Base-by-base conservation (phyloP, 1,140 invertebrate species). In the Glossosoma conforme region DNA sequence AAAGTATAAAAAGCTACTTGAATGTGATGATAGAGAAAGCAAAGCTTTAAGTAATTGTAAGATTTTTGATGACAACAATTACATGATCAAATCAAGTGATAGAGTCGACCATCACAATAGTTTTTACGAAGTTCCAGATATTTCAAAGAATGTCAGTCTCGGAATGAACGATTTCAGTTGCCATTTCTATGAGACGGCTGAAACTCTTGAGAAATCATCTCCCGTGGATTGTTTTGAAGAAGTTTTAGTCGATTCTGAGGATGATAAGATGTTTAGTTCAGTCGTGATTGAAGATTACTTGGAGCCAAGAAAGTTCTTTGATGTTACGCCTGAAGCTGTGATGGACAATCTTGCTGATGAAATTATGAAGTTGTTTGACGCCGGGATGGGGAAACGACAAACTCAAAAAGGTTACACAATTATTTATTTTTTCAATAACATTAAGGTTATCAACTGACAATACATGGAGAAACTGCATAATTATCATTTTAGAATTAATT, bases 291-390 rank as follows among this genome's bases (percentile, higher is more conserved):
- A 53, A 20, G 44, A 46, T 19, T 46, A 46, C 30, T 46, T 53
- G 32, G 54, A 57, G 20, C 54, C 54, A 0, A 33, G 42, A 2
- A 24, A 53, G 19, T 49, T 18, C 19, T 46, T 46, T 25, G 48
- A 40, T 9, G 17, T 8, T 5, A 24, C 13, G 3, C 20, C 33
- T 9, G 40, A 43, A 13, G 28, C 19, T 0, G 30, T 44, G 8
- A 57, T 57, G 50, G 55, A 57, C 37, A 52, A 45, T n/a, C 25
- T 57, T 11, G 50, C 55, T 13, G 50, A 57, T 33, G 55, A 57
- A 19, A 57, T 57, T 44, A 53, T 57, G 36, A 52, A 37, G 21
- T 36, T 57, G n/a, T 53, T 57, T 24, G 55, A 57, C 32, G 45
- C 40, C 18, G 53, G 25, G 19, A 40, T 49, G 38, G 30, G 37